Conservation (phyloP, 2,888 invertebrate genomes). For the Hartigia nigra region DNA sequence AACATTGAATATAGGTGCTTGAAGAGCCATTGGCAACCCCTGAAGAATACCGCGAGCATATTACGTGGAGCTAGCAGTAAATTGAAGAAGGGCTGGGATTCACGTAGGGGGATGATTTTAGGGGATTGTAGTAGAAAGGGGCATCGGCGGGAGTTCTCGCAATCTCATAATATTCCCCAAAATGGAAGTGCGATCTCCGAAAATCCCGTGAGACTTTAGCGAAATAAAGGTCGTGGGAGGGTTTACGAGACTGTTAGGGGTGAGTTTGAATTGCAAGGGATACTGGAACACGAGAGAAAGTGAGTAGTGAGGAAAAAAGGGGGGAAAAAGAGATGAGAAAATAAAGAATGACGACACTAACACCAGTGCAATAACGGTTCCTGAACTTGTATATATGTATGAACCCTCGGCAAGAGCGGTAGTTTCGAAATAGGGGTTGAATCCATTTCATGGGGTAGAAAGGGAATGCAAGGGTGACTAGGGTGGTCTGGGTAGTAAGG, state of each 20-base stretch:
- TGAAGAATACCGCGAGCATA: background rate
- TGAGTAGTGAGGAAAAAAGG: constrained; percentile 3
- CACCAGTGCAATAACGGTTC: background rate
- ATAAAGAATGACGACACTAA: constrained; percentile 27
- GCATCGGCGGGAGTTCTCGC: constrained; percentile 32
- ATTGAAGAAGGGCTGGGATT: background rate
- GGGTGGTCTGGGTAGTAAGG: constrained; percentile 15
- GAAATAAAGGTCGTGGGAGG: constrained; percentile 49
- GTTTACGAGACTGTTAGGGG: constrained; percentile 10
- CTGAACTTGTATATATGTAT: background rate
- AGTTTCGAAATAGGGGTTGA: background rate
- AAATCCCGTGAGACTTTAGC: constrained; percentile 55
- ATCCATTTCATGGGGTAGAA: background rate
- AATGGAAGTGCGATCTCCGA: constrained; percentile 49
- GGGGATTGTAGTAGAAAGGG: background rate
- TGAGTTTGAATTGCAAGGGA: background rate
- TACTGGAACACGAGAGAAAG: constrained; percentile 21
- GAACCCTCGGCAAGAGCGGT: background rate
- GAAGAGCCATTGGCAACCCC: background rate
- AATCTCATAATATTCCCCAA: constrained; percentile 58
- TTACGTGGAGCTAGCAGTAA: background rate
- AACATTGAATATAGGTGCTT: background rate
- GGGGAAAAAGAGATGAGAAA: constrained; percentile 5
- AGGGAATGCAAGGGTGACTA: background rate
- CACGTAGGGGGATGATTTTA: background rate